These are phyloP conservation scores for Perca schrenkii DNA, from an alignment of 2,113 vertebrate genomes.

Conservation along the genomic window DNA sequence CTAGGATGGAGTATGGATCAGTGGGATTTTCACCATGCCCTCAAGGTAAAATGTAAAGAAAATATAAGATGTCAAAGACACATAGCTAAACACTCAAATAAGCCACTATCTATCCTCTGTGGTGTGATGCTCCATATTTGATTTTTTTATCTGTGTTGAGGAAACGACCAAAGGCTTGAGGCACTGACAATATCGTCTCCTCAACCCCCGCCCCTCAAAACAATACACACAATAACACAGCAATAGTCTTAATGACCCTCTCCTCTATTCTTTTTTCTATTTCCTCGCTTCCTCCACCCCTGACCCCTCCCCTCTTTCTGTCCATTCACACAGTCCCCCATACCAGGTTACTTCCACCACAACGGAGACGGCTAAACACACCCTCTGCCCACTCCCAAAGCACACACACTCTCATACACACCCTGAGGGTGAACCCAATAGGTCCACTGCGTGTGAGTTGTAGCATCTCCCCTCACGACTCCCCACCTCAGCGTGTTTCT, in stretches of 20 bases:
- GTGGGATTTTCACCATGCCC: slow-evolving; percentile 37
- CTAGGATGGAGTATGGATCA: slow-evolving; percentile 38
- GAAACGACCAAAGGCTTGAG: slow-evolving; percentile 71
- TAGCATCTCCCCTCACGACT: slow-evolving; percentile 61
- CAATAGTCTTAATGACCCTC: slow-evolving; percentile 67
- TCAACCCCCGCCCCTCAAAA: slow-evolving; percentile 3
- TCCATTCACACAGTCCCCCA: slow-evolving; percentile 50
- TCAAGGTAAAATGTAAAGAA: slow-evolving; percentile 48
- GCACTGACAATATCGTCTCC: slow-evolving; percentile 54
- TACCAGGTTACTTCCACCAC: slow-evolving; percentile 79
- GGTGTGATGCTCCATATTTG: slow-evolving; percentile 59
- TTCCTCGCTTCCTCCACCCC: slow-evolving; percentile 46
- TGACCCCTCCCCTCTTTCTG: slow-evolving; percentile 59
- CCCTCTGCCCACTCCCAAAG: slow-evolving; percentile 52
- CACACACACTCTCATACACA: slow-evolving; percentile 66
- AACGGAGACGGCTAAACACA: slow-evolving; percentile 69
- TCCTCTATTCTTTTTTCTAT: slow-evolving; percentile 25
- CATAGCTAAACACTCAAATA: slow-evolving; percentile 49
- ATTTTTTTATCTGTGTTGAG: slow-evolving; percentile 61
- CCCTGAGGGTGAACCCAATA: slow-evolving; percentile 71
- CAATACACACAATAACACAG: slow-evolving; percentile 30
- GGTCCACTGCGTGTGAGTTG: slow-evolving; percentile 59
- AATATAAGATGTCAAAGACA: slow-evolving; percentile 53
- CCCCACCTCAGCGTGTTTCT: slow-evolving; percentile 71
- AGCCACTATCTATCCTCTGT: slow-evolving; percentile 35